These are phyloP conservation scores for Heliothis peltigera DNA, from an alignment of 2,888 invertebrate genomes.

Conservation along the genomic window DNA sequence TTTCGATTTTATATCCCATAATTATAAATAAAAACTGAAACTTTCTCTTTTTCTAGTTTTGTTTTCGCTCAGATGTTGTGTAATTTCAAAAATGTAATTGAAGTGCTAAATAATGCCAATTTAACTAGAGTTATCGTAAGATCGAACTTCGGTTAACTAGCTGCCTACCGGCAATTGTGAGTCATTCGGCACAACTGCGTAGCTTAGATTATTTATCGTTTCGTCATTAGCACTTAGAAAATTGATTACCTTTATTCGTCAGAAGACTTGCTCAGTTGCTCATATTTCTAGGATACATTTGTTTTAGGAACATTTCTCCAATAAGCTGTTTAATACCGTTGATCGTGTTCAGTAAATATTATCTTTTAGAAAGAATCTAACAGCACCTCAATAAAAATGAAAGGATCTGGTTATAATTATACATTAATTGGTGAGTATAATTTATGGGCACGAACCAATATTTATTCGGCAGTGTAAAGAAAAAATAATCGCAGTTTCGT, in stretches of 20 bases:
- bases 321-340: background rate
- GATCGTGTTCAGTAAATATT: background rate
- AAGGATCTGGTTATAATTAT: background rate
- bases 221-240: slow-evolving; percentile 47
- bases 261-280: slow-evolving; percentile 12
- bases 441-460: slow-evolving; percentile 19
- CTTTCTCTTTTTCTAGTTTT: slow-evolving; percentile 80
- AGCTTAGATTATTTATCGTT: slow-evolving; percentile 49
- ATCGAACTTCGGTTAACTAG: slow-evolving; percentile 55
- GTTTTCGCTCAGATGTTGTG: slow-evolving; percentile 62
- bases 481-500: slow-evolving; percentile 27
- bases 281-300: slow-evolving; percentile 7
- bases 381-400: slow-evolving; percentile 7
- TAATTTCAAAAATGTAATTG: slow-evolving; percentile 62
- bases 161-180: slow-evolving; percentile 48
- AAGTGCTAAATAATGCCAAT: slow-evolving; percentile 56
- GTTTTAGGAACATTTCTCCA: background rate
- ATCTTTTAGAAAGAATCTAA: background rate
- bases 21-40: slow-evolving; percentile 74
- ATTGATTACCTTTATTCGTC: slow-evolving; percentile 37
- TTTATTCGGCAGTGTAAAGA: slow-evolving; percentile 13
- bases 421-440: slow-evolving; percentile 6
- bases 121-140: slow-evolving; percentile 56
- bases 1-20: slow-evolving; percentile 79
- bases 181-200: slow-evolving; percentile 55